These are phyloP conservation scores for Lucilia sericata DNA, from an alignment of 1,140 invertebrate species.

Conservation along the genomic window DNA sequence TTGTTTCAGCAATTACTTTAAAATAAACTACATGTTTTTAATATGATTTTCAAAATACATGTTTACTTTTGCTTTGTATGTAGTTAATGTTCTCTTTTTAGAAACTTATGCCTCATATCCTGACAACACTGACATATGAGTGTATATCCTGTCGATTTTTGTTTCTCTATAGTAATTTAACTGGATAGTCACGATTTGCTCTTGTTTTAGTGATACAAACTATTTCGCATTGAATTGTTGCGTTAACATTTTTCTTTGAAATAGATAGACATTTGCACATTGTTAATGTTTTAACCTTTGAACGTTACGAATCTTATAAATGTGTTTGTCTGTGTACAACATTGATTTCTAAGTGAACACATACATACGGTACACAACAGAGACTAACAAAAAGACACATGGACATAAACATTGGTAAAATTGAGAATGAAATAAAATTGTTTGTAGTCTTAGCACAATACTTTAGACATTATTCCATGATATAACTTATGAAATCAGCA, in stretches of 20 bases:
- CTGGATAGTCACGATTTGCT: slow-evolving; percentile 9
- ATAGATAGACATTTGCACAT: neutral
- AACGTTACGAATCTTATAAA: neutral
- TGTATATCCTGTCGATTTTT: neutral
- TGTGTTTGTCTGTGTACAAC: neutral
- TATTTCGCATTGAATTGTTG: neutral
- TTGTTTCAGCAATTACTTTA: no score
- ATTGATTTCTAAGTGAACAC: slow-evolving; percentile 1
- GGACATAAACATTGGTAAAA: neutral
- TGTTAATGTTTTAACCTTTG: slow-evolving; percentile 27
- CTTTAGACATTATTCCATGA: neutral
- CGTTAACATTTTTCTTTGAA: neutral
- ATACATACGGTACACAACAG: neutral
- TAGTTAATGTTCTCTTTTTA: no score
- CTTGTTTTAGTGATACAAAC: slow-evolving; percentile 11
- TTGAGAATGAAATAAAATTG: neutral
- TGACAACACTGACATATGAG: no score
- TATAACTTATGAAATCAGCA: slow-evolving; percentile 21
- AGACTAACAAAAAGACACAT: no score
- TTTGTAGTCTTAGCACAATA: neutral
- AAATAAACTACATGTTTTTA: no score
- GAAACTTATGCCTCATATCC: no score
- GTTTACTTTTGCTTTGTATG: no score
- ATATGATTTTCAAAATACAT: no score
- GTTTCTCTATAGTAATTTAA: neutral